Conservation (phyloP, 2,797 vertebrate genomes). For the Sphenopsis melanotis region DNA sequence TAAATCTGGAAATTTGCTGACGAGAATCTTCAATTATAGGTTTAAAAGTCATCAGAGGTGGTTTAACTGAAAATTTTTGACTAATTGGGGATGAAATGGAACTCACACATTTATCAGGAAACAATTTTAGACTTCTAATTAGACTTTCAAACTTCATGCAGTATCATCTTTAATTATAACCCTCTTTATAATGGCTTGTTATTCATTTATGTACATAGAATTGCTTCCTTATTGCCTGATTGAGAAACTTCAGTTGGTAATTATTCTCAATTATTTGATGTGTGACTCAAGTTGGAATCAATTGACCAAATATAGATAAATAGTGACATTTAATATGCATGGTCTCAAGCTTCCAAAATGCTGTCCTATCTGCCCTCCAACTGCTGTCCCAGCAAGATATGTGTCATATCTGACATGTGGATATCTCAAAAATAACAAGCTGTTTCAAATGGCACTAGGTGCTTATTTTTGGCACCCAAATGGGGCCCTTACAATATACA, state of each 20-base stretch:
- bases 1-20: neutral
- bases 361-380: neutral
- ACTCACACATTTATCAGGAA: slow-evolving; percentile 15
- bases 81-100: neutral
- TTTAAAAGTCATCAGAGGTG: neutral
- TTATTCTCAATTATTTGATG: slow-evolving; percentile 37
- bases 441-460: neutral
- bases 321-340: neutral
- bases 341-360: neutral
- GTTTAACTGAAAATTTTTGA: neutral
- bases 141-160: slow-evolving; percentile 26
- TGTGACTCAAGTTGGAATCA: slow-evolving; percentile 4
- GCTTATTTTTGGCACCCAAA: neutral
- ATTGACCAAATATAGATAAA: neutral
- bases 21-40: neutral
- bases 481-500: neutral
- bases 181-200: slow-evolving; percentile 12
- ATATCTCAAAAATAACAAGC: neutral
- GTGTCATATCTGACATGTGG: neutral
- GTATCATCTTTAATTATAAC: slow-evolving; percentile 34
- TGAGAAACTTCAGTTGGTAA: slow-evolving; percentile 8
- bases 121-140: slow-evolving; percentile 44
- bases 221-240: slow-evolving; percentile 43
- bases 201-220: slow-evolving; percentile 11
- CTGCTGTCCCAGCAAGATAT: neutral